Percentiles rank a stretch among this genome's conserved stretches.
Conservation (phyloP, 2,888 invertebrate genomes). For the Xestia c-nigrum region DNA sequence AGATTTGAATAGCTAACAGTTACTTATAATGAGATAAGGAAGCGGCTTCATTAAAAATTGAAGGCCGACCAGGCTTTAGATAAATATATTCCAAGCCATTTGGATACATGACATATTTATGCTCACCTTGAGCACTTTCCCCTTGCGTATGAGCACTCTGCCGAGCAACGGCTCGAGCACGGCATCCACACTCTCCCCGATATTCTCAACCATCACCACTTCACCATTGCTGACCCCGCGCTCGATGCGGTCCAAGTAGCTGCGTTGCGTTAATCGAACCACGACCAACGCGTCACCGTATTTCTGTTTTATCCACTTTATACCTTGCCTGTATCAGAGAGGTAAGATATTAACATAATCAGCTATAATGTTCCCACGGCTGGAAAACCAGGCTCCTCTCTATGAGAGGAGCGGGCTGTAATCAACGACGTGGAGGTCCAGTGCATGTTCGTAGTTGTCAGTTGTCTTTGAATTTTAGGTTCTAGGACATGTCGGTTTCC, state of each 20-base stretch:
- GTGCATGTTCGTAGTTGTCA: neutral
- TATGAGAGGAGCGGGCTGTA: neutral
- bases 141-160: constrained; percentile 96
- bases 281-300: constrained; percentile 94
- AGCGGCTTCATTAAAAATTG: neutral
- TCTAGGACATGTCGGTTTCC: neutral
- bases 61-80: too few species aligned
- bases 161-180: constrained; percentile 97
- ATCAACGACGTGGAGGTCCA: neutral
- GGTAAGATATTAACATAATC: neutral
- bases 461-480: neutral
- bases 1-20: neutral
- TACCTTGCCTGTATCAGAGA: constrained; percentile 92
- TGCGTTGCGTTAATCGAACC: constrained; percentile 94
- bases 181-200: constrained; percentile 97
- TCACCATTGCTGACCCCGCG: constrained; percentile 93
- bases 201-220: constrained; percentile 96
- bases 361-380: neutral
- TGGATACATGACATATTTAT: neutral
- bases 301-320: constrained; percentile 98
- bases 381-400: neutral
- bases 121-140: constrained; percentile 92
- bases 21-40: neutral
- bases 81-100: neutral
- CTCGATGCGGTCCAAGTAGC: constrained; percentile 96